Conservation (phyloP, 2,888 invertebrate genomes). For the Ophion slaviceki region DNA sequence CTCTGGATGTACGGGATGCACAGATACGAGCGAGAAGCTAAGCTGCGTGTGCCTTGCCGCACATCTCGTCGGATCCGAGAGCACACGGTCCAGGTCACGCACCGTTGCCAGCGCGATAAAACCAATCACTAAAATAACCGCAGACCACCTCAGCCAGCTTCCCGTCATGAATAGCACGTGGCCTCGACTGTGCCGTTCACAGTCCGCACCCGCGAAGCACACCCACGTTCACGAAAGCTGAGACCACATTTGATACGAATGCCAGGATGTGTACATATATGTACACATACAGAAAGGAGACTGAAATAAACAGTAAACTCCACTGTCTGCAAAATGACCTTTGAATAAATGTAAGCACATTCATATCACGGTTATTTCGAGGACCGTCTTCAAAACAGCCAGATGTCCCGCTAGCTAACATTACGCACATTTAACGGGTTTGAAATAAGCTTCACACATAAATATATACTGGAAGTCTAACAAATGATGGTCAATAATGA, state of each 20-base stretch:
- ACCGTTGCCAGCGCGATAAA: constrained; percentile 82
- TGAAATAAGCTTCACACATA: neutral
- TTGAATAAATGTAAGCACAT: too few species aligned
- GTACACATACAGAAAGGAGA: neutral
- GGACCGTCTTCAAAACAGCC: neutral
- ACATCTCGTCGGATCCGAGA: constrained; percentile 57
- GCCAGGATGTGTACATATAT: constrained; percentile 26
- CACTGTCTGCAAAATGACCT: too few species aligned
- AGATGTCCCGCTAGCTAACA: neutral
- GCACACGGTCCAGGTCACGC: constrained; percentile 74
- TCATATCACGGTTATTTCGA: too few species aligned
- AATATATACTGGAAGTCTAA: neutral
- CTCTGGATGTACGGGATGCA: constrained; percentile 26
- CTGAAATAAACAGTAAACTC: too few species aligned
- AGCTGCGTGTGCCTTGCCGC: constrained; percentile 30
- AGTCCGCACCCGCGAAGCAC: constrained; percentile 34
- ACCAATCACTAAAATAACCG: constrained; percentile 83
- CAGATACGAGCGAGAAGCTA: constrained; percentile 34
- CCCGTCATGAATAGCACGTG: constrained; percentile 78
- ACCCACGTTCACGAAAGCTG: constrained; percentile 39
- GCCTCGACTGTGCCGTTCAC: constrained; percentile 68
- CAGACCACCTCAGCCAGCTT: constrained; percentile 80
- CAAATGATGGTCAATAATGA: neutral
- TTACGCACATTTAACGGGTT: neutral
- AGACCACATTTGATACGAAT: constrained; percentile 39